Base-by-base conservation (phyloP, 2,113 vertebrate species). In the Holacanthus passer region DNA sequence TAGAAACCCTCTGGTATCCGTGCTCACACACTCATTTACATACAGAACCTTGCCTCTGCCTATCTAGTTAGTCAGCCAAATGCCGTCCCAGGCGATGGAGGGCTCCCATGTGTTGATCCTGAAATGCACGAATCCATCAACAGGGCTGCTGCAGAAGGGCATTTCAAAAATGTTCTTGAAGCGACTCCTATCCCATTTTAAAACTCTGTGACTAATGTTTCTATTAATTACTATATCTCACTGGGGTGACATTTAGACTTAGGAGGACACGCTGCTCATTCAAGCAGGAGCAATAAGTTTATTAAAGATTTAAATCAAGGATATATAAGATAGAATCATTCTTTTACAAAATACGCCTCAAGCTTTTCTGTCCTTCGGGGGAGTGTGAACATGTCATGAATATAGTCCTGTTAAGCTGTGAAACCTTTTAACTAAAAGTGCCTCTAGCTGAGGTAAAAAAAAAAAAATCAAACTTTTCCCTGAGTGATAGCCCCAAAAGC, bases 171-270 rank as follows among this genome's bases (percentile, higher is more conserved):
- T 75, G 85, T 87, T 90, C 87, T 89, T 90, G 81, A 87, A 87
- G 82, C 86, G 87, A 88, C 90, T 87, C 71, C 81, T 87, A 73
- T 77, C 67, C 81, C 37, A 67, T 85, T 87, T 88, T 67, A 87
- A 92, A 90, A 81, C 62, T 29, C 73, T 88, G 87, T 80, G 74
- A 91, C 83, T 87, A 91, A 93, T 91, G 87, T 64, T 87, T 89
- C 76, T 80, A 77, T 88, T 91, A 91, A 90, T 92, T 91, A 79
- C 76, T 77, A 27, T 74, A 83, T 67, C 77, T 86, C 89, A 81
- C 79, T 67, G 37, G 80, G 77, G 84, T 90, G 86, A 88, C 72
- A 82, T 90, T 91, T 79, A 84, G 79, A 83, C 77, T 72, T 59
- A 65, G 13, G 55, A 84, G 86, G 83, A 91, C 75, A 85, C 39